Evolutionary conservation across 1,140 invertebrate species (phyloP), one percentile per base, ranked within the genome.

Genomic region (Eumaeus atala): DNA sequence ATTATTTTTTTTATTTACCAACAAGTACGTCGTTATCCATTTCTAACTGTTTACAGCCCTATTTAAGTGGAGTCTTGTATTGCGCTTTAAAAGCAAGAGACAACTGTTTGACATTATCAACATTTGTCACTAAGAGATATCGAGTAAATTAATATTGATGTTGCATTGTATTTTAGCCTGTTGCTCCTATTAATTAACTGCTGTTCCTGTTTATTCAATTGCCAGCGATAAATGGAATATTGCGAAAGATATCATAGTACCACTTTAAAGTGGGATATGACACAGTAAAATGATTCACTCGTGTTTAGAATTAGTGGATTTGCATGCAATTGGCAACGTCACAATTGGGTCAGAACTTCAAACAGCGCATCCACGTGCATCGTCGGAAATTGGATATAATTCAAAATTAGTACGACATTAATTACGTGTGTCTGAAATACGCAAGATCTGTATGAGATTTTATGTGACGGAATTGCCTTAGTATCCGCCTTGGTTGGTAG

Each of bases 211-310:
- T 77, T 66, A 64, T 64, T 70, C 70, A 79, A 83, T 81, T 83
- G 70, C 55, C 37, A 64, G 67, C 62, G 69, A 72, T 69, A 65
- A 65, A 70, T 61, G 54, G 54, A 51, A 62, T 67, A 63, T 82
- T 84, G 72, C 76, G 76, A 84, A 86, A 83, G 74, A 74, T 70
- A 56, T 72, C 68, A 67, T 51, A 67, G 61, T 58, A 55, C 61
- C 59, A 64, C 60, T 63, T 72, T 77, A 83, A 86, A 86, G 77
- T 81, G 84, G 80, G 79, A 84, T 78, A 77, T 84, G 83, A 82
- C 83, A 83, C 72, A 80, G 69, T 81, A 76, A 66, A 61, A 64
- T 65, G 59, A 61, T 61, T 51, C 12, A 72, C 57, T 71, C 69
- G 73, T 68, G 54, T 58, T 59, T 58, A 58, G 54, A 51, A 50